Percentiles rank a stretch among this genome's conserved stretches.
These are phyloP conservation scores for Agrypnus murinus DNA, from an alignment of 2,888 invertebrate genomes.

Conservation along the genomic window DNA sequence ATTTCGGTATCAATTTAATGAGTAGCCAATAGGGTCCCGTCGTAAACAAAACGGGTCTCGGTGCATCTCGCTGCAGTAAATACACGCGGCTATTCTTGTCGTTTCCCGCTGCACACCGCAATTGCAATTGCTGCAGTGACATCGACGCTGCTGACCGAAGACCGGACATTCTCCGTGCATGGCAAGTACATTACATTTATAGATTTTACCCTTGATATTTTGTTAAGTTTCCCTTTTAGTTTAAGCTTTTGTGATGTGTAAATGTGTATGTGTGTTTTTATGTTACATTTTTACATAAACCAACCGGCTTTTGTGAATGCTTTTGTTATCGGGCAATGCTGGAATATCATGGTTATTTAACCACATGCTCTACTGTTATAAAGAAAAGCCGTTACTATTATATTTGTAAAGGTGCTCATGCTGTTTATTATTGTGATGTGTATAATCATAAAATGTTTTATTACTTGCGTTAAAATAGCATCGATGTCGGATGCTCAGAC, in stretches of 20 bases:
- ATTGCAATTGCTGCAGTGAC: conserved; percentile 47
- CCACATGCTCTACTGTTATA: conserved; percentile 5
- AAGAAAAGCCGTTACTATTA: not conserved
- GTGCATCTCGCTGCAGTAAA: conserved; percentile 52
- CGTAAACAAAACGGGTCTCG: conserved; percentile 47
- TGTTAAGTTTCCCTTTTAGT: conserved; percentile 3
- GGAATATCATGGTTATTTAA: not conserved
- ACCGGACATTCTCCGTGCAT: conserved; percentile 54
- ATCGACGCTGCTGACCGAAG: conserved; percentile 48
- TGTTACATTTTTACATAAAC: not conserved
- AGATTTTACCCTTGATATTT: conserved; percentile 17
- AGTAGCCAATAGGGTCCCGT: conserved; percentile 44
- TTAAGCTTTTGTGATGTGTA: not conserved
- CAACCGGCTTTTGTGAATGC: not conserved
- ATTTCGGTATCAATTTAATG: conserved; percentile 43
- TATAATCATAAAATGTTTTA: conserved; percentile 1
- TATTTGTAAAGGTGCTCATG: not conserved
- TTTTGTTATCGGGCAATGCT: not conserved
- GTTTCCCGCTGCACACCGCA: conserved; percentile 44
- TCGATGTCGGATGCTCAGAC: not conserved
- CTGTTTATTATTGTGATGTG: not conserved
- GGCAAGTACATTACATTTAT: conserved; percentile 54
- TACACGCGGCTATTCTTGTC: conserved; percentile 54
- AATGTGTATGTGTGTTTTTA: not conserved
- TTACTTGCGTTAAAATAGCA: conserved; percentile 25